A percentile compares a stretch with the other conserved stretches of the same genome.
These are phyloP conservation scores for Atractosteus spatula DNA, from an alignment of 2,113 vertebrate species.

Conservation along the genomic window DNA sequence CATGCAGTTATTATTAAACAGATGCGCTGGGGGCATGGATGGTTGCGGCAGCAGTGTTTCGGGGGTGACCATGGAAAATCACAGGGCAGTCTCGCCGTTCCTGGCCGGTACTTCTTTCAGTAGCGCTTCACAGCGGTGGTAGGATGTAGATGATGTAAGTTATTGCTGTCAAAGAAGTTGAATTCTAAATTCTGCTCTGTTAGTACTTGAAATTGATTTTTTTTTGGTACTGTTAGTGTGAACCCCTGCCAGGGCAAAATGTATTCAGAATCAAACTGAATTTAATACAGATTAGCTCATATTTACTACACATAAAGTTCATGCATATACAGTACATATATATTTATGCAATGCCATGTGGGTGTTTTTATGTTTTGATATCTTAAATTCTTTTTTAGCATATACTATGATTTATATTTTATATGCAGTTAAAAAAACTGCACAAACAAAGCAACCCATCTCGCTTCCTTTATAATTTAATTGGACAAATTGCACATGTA, in stretches of 20 bases:
- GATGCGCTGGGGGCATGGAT: too few species aligned
- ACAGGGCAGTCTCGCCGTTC: not conserved
- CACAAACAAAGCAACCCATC: too few species aligned
- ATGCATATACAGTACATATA: not conserved
- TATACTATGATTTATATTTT: too few species aligned
- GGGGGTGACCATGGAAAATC: not conserved
- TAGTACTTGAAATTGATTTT: too few species aligned
- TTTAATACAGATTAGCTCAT: not conserved
- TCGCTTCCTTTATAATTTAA: too few species aligned
- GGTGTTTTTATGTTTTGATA: too few species aligned
- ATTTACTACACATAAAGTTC: not conserved
- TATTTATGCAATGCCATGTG: not conserved
- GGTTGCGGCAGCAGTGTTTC: too few species aligned
- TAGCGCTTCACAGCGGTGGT: not conserved
- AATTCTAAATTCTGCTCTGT: not conserved
- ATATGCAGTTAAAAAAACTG: too few species aligned
- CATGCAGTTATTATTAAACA: not conserved
- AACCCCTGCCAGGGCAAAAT: not conserved
- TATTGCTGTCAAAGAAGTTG: not conserved
- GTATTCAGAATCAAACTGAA: not conserved
- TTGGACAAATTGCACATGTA: too few species aligned
- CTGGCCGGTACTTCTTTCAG: not conserved
- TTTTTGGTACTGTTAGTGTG: not conserved
- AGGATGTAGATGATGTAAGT: not conserved
- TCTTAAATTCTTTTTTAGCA: too few species aligned